A percentile compares a stretch with the other conserved stretches of the same genome.
phyloP scores from a whole-genome alignment of 2,797 vertebrate genomes.

The Sternarchorhynchus goeldii region DNA sequence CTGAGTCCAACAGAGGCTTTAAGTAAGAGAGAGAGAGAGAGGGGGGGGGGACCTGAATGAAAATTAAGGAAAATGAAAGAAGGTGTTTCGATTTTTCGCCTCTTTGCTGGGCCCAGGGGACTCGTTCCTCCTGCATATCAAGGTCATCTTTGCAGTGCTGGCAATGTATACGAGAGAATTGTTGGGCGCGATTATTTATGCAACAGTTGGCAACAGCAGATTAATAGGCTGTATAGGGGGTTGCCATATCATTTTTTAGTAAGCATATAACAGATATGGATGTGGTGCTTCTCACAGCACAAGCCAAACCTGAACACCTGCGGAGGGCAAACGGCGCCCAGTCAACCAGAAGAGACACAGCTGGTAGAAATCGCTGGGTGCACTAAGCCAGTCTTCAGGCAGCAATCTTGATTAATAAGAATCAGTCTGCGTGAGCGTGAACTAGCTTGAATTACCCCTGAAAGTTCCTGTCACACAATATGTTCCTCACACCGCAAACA shows the following conservation, averaged over 20 bases:
- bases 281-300: constrained; percentile 32
- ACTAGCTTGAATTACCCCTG: neutral
- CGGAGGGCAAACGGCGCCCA: constrained; percentile 49
- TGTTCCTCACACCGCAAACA: too few relatives aligned
- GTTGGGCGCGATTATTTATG: constrained; percentile 27
- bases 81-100: neutral
- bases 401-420: constrained; percentile 29
- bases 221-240: constrained; percentile 47
- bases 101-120: neutral
- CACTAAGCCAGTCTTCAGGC: neutral
- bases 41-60: too few relatives aligned
- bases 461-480: neutral
- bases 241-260: constrained; percentile 38
- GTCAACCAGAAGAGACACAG: constrained; percentile 55
- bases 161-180: constrained; percentile 16
- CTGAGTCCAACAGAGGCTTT: neutral
- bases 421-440: too few relatives aligned
- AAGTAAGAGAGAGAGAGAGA: neutral
- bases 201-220: constrained; percentile 43
- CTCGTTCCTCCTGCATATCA: constrained; percentile 8
- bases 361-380: constrained; percentile 50
- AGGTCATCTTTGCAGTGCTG: constrained; percentile 12
- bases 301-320: constrained; percentile 48
- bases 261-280: constrained; percentile 43
- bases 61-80: neutral